phyloP scores from a whole-genome alignment of 2,797 vertebrate genomes.

The Acestrorhynchus altus region DNA sequence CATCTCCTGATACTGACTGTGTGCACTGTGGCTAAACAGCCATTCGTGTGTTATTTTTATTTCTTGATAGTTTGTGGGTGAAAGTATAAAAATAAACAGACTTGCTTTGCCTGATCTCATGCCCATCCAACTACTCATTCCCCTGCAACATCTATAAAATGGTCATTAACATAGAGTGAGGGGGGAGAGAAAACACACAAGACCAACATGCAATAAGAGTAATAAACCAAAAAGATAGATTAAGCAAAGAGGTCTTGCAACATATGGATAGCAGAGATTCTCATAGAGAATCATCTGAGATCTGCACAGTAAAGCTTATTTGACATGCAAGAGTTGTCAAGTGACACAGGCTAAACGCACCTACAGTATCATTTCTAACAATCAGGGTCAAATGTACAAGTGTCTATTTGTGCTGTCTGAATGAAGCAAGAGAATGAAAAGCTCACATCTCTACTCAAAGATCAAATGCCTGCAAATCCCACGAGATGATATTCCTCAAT shows the following conservation, averaged over 20 bases:
- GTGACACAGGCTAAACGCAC: background rate
- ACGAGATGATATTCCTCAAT: background rate
- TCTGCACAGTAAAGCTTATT: background rate
- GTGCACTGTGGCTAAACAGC: constrained; percentile 54
- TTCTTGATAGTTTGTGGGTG: constrained; percentile 60
- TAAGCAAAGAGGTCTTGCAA: no score
- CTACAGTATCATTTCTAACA: background rate
- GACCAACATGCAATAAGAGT: no score
- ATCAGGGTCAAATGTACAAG: background rate
- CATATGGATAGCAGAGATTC: no score
- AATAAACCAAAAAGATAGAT: no score
- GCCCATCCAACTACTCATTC: background rate
- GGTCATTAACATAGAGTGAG: background rate
- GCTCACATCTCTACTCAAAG: background rate
- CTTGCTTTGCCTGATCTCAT: constrained; percentile 27
- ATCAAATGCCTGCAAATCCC: background rate
- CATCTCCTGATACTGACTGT: background rate
- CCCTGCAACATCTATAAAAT: background rate
- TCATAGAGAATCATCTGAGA: background rate
- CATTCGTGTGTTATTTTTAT: constrained; percentile 66
- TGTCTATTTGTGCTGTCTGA: constrained; percentile 1
- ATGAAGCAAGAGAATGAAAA: constrained; percentile 27
- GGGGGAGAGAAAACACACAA: no score
- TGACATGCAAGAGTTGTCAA: background rate
- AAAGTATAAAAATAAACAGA: constrained; percentile 40